phyloP scores from a whole-genome alignment of 2,888 invertebrate genomes.

The Ditula angustiorana region DNA sequence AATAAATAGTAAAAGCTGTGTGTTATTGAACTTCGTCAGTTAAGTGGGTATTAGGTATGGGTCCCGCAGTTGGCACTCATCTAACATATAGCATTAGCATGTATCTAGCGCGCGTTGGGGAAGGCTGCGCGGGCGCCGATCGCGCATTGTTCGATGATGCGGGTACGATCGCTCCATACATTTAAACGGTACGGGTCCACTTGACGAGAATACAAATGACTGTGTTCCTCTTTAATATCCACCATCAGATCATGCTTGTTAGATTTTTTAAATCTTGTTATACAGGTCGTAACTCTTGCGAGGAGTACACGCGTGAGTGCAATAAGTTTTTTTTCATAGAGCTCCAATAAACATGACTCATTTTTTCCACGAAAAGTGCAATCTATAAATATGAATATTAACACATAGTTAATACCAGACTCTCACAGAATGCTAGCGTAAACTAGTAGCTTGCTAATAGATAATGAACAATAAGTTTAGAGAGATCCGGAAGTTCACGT shows the following conservation, averaged over 20 bases:
- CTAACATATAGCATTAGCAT: conserved; percentile 71
- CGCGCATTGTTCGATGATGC: conserved; percentile 67
- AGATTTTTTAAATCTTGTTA: background rate
- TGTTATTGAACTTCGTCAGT: background rate
- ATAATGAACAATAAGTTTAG: no score
- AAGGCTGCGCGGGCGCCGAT: conserved; percentile 78
- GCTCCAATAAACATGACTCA: no score
- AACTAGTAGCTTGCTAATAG: no score
- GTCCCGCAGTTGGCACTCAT: conserved; percentile 31
- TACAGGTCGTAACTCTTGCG: no score
- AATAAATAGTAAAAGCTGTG: background rate
- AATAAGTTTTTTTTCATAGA: no score
- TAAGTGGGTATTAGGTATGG: background rate
- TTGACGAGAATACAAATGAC: conserved; percentile 72
- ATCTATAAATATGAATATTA: no score
- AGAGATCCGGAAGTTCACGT: no score
- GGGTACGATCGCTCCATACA: conserved; percentile 67
- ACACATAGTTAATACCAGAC: no score
- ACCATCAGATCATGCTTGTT: background rate
- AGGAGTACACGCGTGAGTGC: no score
- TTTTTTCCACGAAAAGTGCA: no score
- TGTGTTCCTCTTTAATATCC: conserved; percentile 53
- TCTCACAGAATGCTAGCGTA: no score
- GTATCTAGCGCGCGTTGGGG: conserved; percentile 64
- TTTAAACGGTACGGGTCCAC: conserved; percentile 58